Percentiles rank a stretch among this genome's conserved stretches.
These are phyloP conservation scores for Hanleya hanleyi DNA, from an alignment of 2,888 invertebrate genomes.

Conservation along the genomic window DNA sequence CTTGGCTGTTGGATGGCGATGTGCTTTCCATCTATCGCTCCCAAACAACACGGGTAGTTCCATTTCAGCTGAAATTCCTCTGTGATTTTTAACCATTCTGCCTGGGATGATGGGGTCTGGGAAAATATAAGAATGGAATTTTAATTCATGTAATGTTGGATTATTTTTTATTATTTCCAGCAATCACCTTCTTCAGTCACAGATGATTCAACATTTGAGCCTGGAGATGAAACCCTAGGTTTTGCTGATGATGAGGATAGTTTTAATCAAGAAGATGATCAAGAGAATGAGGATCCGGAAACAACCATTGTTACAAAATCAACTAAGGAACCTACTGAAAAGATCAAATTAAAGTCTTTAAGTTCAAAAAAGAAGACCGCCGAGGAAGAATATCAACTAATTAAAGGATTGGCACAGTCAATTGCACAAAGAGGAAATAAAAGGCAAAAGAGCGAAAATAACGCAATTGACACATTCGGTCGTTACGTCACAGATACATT, in stretches of 20 bases:
- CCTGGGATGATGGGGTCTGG: conserved; percentile 2
- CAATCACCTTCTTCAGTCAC: background rate
- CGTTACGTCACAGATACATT: background rate
- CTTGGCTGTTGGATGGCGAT: conserved; percentile 7
- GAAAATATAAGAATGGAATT: background rate
- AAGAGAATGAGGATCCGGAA: too few species aligned
- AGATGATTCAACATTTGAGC: background rate
- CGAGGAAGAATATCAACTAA: too few species aligned
- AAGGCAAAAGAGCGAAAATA: background rate
- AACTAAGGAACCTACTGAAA: too few species aligned
- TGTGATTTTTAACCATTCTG: conserved; percentile 10
- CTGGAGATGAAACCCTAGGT: background rate
- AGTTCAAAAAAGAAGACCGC: too few species aligned
- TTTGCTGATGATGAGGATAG: too few species aligned
- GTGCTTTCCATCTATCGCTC: conserved; percentile 13
- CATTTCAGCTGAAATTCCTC: background rate
- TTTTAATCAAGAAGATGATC: too few species aligned
- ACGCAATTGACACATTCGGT: background rate
- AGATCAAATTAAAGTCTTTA: too few species aligned
- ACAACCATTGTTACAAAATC: too few species aligned
- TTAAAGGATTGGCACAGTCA: background rate
- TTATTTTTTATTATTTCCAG: background rate
- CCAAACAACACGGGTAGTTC: conserved; percentile 7
- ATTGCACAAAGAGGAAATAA: background rate
- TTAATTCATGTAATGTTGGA: background rate